Evolutionary conservation across 30 jellyfish, hydroid and myxozoan genomes (phyloP).

Genomic region (Aurelia sp.): DNA sequence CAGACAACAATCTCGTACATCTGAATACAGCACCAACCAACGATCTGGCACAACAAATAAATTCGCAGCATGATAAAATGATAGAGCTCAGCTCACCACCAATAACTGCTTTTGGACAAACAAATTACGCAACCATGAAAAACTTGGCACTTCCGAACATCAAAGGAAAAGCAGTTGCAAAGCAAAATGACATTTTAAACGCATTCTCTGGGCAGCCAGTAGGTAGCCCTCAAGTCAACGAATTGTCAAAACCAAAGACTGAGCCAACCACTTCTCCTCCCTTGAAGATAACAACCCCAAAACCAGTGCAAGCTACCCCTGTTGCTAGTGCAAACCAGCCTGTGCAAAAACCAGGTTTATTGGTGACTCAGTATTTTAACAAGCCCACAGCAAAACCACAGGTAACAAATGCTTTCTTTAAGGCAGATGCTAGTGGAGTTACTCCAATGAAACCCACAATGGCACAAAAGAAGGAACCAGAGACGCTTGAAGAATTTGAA

Average conservation of each 20-base stretch:
- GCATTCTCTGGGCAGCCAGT: neutral
- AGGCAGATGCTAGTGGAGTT: constrained; percentile 17
- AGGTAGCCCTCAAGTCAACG: neutral
- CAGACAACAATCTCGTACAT: constrained; percentile 38
- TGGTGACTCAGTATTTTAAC: neutral
- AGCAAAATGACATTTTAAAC: neutral
- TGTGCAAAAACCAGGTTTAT: no score
- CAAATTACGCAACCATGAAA: constrained; percentile 29
- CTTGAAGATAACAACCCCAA: constrained; percentile 7
- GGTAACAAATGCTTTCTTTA: neutral
- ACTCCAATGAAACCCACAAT: constrained; percentile 51
- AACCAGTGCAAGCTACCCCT: neutral
- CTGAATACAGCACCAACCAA: constrained; percentile 4
- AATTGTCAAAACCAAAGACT: neutral
- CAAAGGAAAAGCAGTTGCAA: neutral
- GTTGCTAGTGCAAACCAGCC: neutral
- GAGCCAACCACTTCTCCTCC: constrained; percentile 30
- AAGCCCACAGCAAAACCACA: constrained; percentile 5
- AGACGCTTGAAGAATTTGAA: constrained; percentile 83
- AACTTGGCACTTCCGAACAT: constrained; percentile 10
- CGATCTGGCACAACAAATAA: constrained; percentile 10
- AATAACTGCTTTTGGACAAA: constrained; percentile 19
- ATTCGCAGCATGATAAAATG: constrained; percentile 30
- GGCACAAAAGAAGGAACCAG: constrained; percentile 52
- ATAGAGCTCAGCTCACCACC: constrained; percentile 51